Percentiles rank a stretch among this genome's conserved stretches.
These are phyloP conservation scores for Pocota personata DNA, from an alignment of 2,888 invertebrate species.

Conservation along the genomic window DNA sequence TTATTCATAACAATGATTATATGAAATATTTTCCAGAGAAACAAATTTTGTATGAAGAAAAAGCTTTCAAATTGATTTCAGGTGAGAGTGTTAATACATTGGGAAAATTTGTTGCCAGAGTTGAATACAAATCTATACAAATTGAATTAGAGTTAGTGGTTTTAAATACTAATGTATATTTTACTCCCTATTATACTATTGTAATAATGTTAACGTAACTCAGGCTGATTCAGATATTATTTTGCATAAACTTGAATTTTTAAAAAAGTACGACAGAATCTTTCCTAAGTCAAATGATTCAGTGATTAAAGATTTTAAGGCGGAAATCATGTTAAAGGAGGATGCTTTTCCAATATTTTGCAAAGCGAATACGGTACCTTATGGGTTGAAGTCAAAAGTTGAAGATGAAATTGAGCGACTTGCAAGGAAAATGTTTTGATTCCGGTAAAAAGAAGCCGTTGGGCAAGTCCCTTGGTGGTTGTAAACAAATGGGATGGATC, in stretches of 20 bases:
- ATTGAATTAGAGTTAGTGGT: background rate
- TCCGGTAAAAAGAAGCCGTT: conserved; percentile 71
- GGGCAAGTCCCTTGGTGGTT: conserved; percentile 77
- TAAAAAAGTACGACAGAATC: background rate
- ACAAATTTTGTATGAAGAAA: background rate
- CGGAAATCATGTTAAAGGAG: conserved; percentile 21
- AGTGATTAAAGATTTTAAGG: conserved; percentile 35
- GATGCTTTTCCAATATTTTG: conserved; percentile 36
- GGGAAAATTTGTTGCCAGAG: background rate
- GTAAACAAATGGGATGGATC: conserved; percentile 73
- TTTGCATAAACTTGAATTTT: conserved; percentile 29
- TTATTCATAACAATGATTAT: background rate
- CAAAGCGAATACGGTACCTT: conserved; percentile 12
- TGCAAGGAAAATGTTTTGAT: conserved; percentile 56
- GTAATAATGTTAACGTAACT: background rate
- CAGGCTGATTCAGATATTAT: background rate
- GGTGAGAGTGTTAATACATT: background rate
- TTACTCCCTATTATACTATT: too few relatives aligned
- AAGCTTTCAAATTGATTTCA: background rate
- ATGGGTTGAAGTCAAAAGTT: conserved; percentile 25
- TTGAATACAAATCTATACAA: background rate
- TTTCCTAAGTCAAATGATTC: conserved; percentile 17
- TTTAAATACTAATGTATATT: background rate
- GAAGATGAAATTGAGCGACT: conserved; percentile 23
- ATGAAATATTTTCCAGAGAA: background rate